Percentiles rank a stretch among this genome's conserved stretches.
Conservation (phyloP, 2,797 vertebrate genomes). For the Hylomyscus alleni region DNA sequence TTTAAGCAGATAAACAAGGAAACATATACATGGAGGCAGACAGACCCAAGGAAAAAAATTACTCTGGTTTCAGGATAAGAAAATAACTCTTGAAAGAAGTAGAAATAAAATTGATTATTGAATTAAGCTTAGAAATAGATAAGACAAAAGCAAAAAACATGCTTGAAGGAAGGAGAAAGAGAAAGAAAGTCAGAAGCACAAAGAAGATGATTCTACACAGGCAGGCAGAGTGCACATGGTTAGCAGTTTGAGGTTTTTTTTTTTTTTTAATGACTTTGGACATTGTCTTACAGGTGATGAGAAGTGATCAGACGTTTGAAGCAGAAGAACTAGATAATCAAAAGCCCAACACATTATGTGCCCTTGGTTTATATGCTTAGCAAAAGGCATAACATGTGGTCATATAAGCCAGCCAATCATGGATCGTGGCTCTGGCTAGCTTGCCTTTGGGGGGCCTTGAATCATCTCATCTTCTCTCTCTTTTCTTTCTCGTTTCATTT, state of each 20-base stretch:
- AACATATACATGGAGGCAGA: not conserved
- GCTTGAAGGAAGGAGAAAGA: not conserved
- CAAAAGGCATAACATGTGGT: not conserved
- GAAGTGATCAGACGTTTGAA: not conserved
- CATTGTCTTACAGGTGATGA: not conserved
- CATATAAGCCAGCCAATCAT: not conserved
- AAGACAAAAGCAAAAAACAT: not conserved
- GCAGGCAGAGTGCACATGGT: no score
- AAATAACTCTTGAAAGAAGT: slow-evolving; percentile 2
- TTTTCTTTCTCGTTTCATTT: not conserved
- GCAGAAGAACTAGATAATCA: not conserved
- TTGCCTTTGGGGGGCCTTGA: not conserved
- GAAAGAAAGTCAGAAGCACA: not conserved
- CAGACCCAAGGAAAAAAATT: not conserved
- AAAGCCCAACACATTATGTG: not conserved
- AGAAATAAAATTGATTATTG: slow-evolving; percentile 2
- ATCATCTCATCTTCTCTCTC: not conserved
- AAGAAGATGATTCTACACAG: not conserved
- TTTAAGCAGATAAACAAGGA: slow-evolving; percentile 19
- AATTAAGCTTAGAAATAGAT: not conserved
- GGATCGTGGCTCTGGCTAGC: not conserved
- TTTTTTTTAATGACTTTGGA: slow-evolving; percentile 49
- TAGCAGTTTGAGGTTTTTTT: slow-evolving; percentile 13
- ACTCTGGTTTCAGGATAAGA: not conserved
- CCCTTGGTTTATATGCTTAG: no score